phyloP scores from a whole-genome alignment of 2,113 vertebrate genomes.

The Mirza zaza region DNA sequence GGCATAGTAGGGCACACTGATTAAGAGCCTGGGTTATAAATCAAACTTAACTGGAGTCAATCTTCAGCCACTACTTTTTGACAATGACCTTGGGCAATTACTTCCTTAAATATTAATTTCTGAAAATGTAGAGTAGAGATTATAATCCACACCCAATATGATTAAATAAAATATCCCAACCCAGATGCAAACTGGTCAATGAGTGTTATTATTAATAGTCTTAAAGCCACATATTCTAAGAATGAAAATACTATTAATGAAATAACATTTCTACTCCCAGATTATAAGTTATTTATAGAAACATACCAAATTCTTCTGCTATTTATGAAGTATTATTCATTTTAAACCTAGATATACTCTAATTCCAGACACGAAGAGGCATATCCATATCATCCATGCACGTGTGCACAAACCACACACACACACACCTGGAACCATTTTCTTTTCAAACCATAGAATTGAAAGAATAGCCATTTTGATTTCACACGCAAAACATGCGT shows the following conservation, averaged over 20 bases:
- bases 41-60: not conserved
- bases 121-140: not conserved
- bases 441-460: not conserved
- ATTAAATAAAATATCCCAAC: not conserved
- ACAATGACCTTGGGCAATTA: not conserved
- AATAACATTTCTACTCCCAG: not conserved
- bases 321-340: not conserved
- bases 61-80: not conserved
- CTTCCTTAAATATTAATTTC: not conserved
- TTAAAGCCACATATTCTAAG: not conserved
- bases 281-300: not conserved
- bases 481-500: conserved; percentile 41
- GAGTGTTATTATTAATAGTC: not conserved
- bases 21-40: not conserved
- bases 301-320: not conserved
- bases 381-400: fast-evolving
- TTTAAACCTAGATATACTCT: not conserved
- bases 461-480: conserved; percentile 4
- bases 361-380: not conserved
- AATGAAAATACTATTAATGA: not conserved
- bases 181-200: not conserved
- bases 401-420: not conserved
- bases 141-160: not conserved
- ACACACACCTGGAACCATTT: not conserved
- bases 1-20: no score